Evolutionary conservation across 30 jellyfish, hydroid and myxozoan species (phyloP).

Genomic region (Mastigias papua): DNA sequence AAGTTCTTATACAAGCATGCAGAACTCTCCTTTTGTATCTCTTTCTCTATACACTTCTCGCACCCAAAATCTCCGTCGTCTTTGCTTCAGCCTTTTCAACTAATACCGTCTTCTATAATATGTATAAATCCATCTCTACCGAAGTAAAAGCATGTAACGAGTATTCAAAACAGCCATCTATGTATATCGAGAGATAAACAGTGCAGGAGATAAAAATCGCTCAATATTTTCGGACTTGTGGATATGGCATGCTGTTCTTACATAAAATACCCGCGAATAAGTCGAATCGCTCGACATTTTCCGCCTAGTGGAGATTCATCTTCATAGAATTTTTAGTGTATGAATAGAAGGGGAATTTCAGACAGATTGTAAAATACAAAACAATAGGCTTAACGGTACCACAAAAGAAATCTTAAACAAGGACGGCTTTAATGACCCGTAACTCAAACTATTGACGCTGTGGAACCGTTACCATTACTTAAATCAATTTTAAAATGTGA

Average conservation of each 20-base stretch:
- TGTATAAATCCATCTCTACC: neutral
- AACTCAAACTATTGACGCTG: too few relatives aligned
- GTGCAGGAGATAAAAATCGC: neutral
- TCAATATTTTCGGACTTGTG: neutral
- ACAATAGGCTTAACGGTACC: too few relatives aligned
- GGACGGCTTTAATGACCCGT: too few relatives aligned
- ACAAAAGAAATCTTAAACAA: too few relatives aligned
- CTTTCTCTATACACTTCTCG: constrained; percentile 6
- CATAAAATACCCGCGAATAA: neutral
- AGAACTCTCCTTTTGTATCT: constrained; percentile 8
- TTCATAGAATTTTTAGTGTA: too few relatives aligned
- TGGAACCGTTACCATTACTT: too few relatives aligned
- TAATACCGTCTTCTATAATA: neutral
- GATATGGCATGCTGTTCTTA: neutral
- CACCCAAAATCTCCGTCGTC: constrained; percentile 6
- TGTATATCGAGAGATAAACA: neutral
- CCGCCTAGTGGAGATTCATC: constrained; percentile 20
- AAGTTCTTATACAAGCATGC: constrained; percentile 1
- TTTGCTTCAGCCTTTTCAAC: neutral
- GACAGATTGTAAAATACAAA: too few relatives aligned
- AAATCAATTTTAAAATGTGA: too few relatives aligned
- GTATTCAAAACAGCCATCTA: neutral
- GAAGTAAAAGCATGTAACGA: neutral
- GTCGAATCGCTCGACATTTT: constrained; percentile 3
- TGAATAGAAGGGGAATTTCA: too few relatives aligned